Evolutionary conservation across 1,140 invertebrate species (phyloP), one percentile per base, ranked within the genome.

Genomic region (Rhopalosiphum maidis): DNA sequence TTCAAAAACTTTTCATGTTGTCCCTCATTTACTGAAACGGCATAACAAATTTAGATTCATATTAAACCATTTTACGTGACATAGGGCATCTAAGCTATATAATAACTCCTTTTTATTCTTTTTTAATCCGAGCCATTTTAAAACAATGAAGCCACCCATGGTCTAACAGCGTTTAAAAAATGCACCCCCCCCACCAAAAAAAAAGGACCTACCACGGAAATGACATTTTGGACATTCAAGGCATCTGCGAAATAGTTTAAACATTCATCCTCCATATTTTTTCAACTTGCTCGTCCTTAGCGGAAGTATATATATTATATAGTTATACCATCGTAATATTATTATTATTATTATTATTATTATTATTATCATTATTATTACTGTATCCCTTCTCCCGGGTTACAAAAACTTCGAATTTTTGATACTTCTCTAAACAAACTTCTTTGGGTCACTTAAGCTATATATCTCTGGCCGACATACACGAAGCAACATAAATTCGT

Each of bases 191-290:
- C 9, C 15, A 23, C 22, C 30, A 15, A 6, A 77, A 46, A 91
- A 77, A 77, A 91, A 91, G 25, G 21, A 91, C 18, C 43, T 0
- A 46, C 55, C 25, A 54, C 23, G 60, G 25, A 91, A 90, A 91
- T 91, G 60, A 91, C 43, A 91, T 91, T 91, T 77, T 21, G 37
- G 37, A 91, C 90, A 91, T 91, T 91, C 55, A 21, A 89, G 9
- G 51, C 35, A 48, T 55, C 51, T 89, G 48, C 35, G 41, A 77
- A n/a, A 41, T 82, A 43, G 90, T 91, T 91, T 91, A 91, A 91
- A 91, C 90, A 91, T 91, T 91, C n/a, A 91, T 91, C 7, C 60
- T 54, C 88, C 21, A 35, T 55, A 91, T 68, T 46, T 91, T 68
- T 43, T 55, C 1, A 68, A 91, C 60, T 82, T 30, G 3, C 25